Conservation (phyloP, 2,113 vertebrate genomes). For the Nannospalax galili region DNA sequence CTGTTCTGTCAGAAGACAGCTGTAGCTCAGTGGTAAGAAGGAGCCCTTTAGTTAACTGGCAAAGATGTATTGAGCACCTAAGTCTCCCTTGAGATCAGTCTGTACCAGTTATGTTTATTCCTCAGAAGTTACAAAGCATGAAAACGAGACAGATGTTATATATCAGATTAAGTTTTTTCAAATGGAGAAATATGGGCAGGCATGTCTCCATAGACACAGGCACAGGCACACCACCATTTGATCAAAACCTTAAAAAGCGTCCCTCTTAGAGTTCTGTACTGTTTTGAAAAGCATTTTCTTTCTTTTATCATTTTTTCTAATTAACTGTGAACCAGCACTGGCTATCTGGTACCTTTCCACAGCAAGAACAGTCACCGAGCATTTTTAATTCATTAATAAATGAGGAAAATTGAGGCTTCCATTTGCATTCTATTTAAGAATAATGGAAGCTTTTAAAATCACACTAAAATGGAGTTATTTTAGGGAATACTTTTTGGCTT, state of each 20-base stretch:
- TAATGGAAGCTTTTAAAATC: conserved; percentile 56
- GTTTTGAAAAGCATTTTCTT: not conserved
- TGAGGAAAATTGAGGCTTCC: conserved; percentile 58
- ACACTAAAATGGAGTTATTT: conserved; percentile 60
- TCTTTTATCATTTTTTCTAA: not conserved
- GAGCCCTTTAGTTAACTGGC: not conserved
- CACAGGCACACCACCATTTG: not conserved
- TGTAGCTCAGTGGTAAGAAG: not conserved
- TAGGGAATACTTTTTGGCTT: conserved; percentile 58
- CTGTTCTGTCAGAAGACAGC: not conserved
- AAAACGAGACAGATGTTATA: not conserved
- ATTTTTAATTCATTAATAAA: conserved; percentile 67
- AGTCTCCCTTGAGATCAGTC: conserved; percentile 7
- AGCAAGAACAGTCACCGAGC: conserved; percentile 27
- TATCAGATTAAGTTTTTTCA: conserved; percentile 1
- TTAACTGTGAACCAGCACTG: not conserved
- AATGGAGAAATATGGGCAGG: not conserved
- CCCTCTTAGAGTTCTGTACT: not conserved
- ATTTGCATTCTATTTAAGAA: conserved; percentile 63
- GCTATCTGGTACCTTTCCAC: conserved; percentile 17
- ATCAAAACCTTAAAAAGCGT: not conserved
- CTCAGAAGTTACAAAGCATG: not conserved
- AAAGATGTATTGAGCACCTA: not conserved
- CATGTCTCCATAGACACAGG: not conserved
- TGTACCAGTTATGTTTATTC: not conserved